phyloP scores from a whole-genome alignment of 2,797 vertebrate genomes.

The Myoxocephalus aenaeus region DNA sequence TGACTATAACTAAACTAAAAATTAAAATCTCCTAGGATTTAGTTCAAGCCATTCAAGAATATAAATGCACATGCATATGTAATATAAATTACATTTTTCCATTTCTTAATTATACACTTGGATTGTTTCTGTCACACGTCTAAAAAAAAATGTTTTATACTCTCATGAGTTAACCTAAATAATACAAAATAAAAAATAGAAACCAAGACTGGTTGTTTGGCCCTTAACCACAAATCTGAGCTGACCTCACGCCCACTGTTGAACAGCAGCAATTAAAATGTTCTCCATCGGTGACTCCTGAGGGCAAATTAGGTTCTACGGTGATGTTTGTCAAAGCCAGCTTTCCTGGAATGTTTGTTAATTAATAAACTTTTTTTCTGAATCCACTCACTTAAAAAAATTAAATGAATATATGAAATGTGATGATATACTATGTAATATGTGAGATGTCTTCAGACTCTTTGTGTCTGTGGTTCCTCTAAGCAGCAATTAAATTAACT shows the following conservation, averaged over 20 bases:
- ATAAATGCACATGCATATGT: background rate
- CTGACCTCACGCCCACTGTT: constrained; percentile 33
- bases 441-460: background rate
- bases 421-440: background rate
- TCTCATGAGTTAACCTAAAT: background rate
- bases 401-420: background rate
- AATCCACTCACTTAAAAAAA: background rate
- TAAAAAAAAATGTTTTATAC: background rate
- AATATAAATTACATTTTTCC: background rate
- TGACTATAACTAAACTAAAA: background rate
- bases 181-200: background rate
- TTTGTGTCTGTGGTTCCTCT: background rate
- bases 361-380: constrained; percentile 15
- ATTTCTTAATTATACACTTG: background rate
- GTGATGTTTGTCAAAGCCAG: constrained; percentile 6
- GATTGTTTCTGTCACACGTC: background rate
- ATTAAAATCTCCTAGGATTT: too few relatives aligned
- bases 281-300: constrained; percentile 67
- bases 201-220: background rate
- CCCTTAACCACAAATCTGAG: constrained; percentile 4
- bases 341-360: constrained; percentile 35
- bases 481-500: background rate
- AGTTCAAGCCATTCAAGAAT: too few relatives aligned
- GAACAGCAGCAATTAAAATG: constrained; percentile 72
- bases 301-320: constrained; percentile 23